Evolutionary conservation across 2,888 invertebrate genomes (phyloP), one percentile per base, ranked within the genome.

Genomic region (Himalopsyche tibetana): DNA sequence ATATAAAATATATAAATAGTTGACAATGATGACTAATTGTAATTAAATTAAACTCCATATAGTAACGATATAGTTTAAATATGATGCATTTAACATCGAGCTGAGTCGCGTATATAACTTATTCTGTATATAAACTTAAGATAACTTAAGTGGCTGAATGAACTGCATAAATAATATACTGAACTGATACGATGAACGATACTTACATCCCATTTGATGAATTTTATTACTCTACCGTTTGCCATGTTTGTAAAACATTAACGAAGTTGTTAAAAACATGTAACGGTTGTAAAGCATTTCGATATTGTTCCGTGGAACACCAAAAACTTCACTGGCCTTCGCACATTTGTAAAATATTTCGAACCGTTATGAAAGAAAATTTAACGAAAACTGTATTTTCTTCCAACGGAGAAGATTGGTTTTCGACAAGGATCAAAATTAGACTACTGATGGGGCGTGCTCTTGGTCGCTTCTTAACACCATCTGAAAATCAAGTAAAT

Each of bases 161-260:
- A 36, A 38, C 15, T 38, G 28, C 28, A 28, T 28, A 28, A 28
- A 28, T 28, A 28, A 28, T 28, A 28, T 28, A 28, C 28, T 28
- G 36, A 36, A 38, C 15, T 38, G 28, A 74, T 36, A 74, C 36
- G 36, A 74, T 74, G 74, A 38, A 36, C 19, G 63, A 63, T 19
- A 63, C 63, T 2, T 80, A 69, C 81, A 84, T 45, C 28, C 56
- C 28, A 82, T 85, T 82, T 79, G 90, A 90, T 87, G 86, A 88
- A 55, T 90, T 90, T 87, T 91, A 90, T 85, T 91, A 91, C 82
- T 88, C 91, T 17, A 91, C 91, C 83, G 90, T 89, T 15, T 91
- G 91, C 88, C 91, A 91, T 74, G 90, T 91, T 74, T 91, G 91
- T 87, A 91, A 91, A 87, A 89, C 85, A 9, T 88, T 89, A 55